Evolutionary conservation across 2,888 invertebrate genomes (phyloP).

Genomic region (Lepidochrysops patricia): DNA sequence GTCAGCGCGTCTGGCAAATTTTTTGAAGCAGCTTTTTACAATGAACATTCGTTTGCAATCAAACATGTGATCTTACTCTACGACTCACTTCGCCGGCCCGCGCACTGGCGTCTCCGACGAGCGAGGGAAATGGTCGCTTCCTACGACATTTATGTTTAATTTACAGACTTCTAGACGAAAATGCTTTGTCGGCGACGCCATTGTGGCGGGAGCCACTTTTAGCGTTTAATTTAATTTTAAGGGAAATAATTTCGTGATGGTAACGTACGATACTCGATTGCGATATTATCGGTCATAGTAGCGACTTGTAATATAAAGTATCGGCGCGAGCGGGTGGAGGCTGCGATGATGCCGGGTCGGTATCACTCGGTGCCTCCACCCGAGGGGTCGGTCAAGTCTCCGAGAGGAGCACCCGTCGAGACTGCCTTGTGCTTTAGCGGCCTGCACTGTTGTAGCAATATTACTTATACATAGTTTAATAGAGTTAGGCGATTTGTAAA

Average conservation of each 20-base stretch:
- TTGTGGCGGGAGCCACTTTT: neutral
- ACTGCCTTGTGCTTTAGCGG: conserved; percentile 12
- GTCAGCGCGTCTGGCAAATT: neutral
- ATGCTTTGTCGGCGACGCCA: neutral
- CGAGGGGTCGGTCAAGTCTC: neutral
- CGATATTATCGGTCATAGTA: neutral
- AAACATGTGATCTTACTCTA: neutral
- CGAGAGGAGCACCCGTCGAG: conserved; percentile 10
- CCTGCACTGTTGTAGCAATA: conserved; percentile 24
- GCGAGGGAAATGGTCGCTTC: too few species aligned
- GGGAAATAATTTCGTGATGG: neutral
- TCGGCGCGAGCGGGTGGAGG: neutral
- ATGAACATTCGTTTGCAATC: neutral
- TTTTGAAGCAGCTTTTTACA: conserved; percentile 3
- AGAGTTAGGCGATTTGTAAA: conserved; percentile 29
- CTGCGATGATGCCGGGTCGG: neutral
- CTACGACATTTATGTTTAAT: too few species aligned
- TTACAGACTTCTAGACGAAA: neutral
- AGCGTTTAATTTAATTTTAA: conserved; percentile 1
- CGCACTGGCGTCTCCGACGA: neutral
- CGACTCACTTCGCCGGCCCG: neutral
- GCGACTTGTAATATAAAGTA: neutral
- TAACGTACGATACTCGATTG: conserved; percentile 6
- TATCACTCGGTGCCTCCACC: neutral
- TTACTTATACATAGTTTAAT: conserved; percentile 17